phyloP scores from a whole-genome alignment of 2,113 vertebrate genomes.

The Symphodus melops region DNA sequence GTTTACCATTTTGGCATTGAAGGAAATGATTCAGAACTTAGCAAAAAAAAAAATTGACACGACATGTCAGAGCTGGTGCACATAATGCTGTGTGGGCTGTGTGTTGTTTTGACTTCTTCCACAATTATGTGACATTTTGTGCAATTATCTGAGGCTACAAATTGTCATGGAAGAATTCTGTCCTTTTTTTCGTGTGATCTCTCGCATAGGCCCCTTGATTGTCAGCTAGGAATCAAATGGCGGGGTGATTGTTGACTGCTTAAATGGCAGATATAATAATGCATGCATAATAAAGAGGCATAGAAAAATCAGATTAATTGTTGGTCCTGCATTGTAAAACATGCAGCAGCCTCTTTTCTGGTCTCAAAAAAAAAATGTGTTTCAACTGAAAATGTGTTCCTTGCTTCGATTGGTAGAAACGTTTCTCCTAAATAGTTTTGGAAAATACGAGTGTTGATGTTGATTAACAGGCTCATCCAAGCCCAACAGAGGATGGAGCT shows the following conservation, averaged over 20 bases:
- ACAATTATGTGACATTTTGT: slow-evolving; percentile 75
- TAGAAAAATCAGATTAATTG: slow-evolving; percentile 30
- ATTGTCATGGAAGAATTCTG: slow-evolving; percentile 56
- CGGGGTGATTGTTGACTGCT: slow-evolving; percentile 65
- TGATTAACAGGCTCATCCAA: too few species aligned
- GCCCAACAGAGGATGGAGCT: too few species aligned
- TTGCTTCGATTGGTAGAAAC: too few species aligned
- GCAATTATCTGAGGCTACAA: slow-evolving; percentile 73
- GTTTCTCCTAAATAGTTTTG: too few species aligned
- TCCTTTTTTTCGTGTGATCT: slow-evolving; percentile 53
- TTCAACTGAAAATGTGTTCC: too few species aligned
- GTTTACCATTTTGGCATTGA: slow-evolving; percentile 72
- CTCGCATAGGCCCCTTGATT: slow-evolving; percentile 56
- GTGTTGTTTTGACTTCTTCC: slow-evolving; percentile 75
- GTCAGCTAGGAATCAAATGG: slow-evolving; percentile 63
- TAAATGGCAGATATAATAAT: slow-evolving; percentile 59
- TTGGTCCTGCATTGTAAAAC: slow-evolving; percentile 13
- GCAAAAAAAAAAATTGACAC: slow-evolving; percentile 54
- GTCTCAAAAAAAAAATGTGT: too few species aligned
- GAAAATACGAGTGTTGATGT: too few species aligned
- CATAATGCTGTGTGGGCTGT: slow-evolving; percentile 67
- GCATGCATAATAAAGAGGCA: slow-evolving; percentile 47
- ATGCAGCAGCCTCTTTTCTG: neutral
- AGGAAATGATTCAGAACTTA: slow-evolving; percentile 73
- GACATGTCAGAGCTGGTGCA: slow-evolving; percentile 61